A percentile compares a stretch with the other conserved stretches of the same genome.
These are phyloP conservation scores for Acanthosepion esculentum DNA, from an alignment of 2,888 invertebrate species.

Conservation along the genomic window DNA sequence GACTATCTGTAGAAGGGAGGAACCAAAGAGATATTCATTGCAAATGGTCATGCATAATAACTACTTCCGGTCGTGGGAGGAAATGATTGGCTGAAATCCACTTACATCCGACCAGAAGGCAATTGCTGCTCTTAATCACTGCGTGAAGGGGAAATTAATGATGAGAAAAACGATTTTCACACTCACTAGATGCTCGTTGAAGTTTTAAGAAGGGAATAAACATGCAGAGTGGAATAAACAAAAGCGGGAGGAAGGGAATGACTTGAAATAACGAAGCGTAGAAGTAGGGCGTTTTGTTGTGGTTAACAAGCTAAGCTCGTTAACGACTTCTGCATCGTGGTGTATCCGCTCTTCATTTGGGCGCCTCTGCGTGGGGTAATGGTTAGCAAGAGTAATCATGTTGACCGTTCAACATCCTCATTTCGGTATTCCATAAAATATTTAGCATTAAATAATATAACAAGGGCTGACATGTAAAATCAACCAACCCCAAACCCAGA, in stretches of 20 bases:
- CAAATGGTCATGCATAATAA: conserved; percentile 6
- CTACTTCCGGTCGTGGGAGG: not conserved
- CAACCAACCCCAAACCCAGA: too few species aligned
- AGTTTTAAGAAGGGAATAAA: not conserved
- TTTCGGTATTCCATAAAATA: too few species aligned
- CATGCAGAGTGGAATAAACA: not conserved
- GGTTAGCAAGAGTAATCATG: too few species aligned
- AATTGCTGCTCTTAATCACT: not conserved
- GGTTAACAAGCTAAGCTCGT: not conserved
- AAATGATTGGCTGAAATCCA: conserved; percentile 33
- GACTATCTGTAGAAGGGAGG: not conserved
- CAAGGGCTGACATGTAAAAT: too few species aligned
- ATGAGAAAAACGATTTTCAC: not conserved
- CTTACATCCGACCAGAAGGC: not conserved
- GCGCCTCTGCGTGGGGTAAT: too few species aligned
- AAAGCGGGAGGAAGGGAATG: not conserved
- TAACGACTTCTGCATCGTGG: too few species aligned
- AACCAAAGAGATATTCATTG: not conserved
- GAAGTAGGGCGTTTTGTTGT: not conserved
- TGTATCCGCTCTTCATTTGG: too few species aligned
- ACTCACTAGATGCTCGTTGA: not conserved
- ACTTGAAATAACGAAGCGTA: not conserved
- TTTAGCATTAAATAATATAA: too few species aligned
- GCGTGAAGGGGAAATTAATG: not conserved
- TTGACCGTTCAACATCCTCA: too few species aligned